Conservation (phyloP, 2,113 vertebrate genomes). For the Regulus satrapa region DNA sequence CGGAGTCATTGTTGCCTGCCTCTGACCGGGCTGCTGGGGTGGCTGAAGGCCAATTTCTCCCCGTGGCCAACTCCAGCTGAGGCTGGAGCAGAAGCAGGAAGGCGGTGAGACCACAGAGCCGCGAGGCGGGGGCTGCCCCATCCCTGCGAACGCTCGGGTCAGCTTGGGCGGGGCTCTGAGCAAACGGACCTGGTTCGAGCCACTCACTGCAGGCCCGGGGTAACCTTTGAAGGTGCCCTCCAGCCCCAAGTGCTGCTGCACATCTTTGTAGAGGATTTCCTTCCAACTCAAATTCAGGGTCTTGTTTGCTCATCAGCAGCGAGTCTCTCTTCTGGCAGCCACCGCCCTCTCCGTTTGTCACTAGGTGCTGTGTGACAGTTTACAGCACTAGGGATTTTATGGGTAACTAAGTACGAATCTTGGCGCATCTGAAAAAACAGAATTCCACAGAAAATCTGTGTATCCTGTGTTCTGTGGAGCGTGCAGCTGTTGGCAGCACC, state of each 20-base stretch:
- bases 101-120: background rate
- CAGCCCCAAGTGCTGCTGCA: background rate
- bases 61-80: accelerated
- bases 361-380: background rate
- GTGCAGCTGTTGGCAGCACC: background rate
- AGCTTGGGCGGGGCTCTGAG: background rate
- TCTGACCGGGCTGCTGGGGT: background rate
- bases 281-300: background rate
- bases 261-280: background rate
- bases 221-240: background rate
- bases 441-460: background rate
- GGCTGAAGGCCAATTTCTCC: background rate
- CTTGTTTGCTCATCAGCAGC: background rate
- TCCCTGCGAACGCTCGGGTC: background rate
- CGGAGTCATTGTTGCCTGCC: background rate
- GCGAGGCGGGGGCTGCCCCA: too few species aligned
- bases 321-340: background rate
- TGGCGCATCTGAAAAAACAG: background rate
- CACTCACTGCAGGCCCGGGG: too few species aligned
- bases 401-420: background rate
- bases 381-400: background rate
- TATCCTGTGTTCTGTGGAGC: background rate
- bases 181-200: too few species aligned
- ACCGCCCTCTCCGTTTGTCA: background rate
- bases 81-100: background rate